Evolutionary conservation across 2,888 invertebrate genomes (phyloP).

Genomic region (Hydrotaea cyrtoneurina): DNA sequence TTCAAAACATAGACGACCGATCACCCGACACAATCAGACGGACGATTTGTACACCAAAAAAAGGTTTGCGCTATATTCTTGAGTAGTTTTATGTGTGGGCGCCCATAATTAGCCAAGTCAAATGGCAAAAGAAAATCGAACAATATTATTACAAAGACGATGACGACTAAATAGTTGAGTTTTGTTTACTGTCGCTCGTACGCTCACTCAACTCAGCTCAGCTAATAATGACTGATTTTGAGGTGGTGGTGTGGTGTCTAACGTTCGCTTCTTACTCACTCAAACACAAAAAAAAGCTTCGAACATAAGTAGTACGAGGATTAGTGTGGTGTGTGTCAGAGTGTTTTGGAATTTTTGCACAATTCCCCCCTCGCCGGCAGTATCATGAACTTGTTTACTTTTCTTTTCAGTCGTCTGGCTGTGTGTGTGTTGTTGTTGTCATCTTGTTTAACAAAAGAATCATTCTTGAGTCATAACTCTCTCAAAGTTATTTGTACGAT

Average conservation of each 20-base stretch:
- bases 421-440: no score
- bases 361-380: background rate
- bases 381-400: constrained; percentile 27
- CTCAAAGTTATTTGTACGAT: background rate
- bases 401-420: constrained; percentile 2
- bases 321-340: background rate
- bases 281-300: constrained; percentile 66
- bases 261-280: constrained; percentile 66
- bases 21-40: no score
- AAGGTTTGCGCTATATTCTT: constrained; percentile 34
- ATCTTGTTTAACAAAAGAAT: constrained; percentile 22
- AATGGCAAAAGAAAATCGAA: constrained; percentile 1
- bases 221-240: no score
- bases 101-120: constrained; percentile 23
- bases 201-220: no score
- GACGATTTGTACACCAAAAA: background rate
- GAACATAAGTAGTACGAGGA: constrained; percentile 6
- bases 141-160: background rate
- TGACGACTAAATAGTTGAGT: background rate
- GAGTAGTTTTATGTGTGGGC: constrained; percentile 22
- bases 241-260: constrained; percentile 54
- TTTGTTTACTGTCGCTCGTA: constrained; percentile 11
- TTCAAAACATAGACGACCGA: background rate
- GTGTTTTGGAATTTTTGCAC: background rate
- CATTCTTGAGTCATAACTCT: constrained; percentile 26